These are phyloP conservation scores for Mimas tiliae DNA, from an alignment of 2,888 invertebrate genomes.

Conservation along the genomic window DNA sequence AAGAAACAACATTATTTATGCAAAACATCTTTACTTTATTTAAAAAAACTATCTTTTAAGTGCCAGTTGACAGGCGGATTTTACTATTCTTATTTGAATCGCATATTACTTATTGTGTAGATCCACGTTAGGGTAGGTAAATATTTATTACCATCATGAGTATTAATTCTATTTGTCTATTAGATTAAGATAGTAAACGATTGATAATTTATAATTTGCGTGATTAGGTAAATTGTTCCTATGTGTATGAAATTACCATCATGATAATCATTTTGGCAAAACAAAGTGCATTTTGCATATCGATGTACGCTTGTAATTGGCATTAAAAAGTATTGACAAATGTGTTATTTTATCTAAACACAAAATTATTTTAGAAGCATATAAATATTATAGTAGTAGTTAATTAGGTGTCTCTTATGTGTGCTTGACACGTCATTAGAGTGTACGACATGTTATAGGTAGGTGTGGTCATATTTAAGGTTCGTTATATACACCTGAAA, in stretches of 20 bases:
- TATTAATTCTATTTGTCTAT: conserved; percentile 1
- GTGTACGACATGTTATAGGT: too few relatives aligned
- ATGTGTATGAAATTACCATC: background rate
- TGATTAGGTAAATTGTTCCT: background rate
- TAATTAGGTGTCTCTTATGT: conserved; percentile 1
- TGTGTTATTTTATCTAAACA: background rate
- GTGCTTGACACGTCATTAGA: background rate
- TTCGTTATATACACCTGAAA: too few relatives aligned
- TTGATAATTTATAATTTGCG: background rate
- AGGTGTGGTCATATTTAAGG: too few relatives aligned
- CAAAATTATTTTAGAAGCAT: background rate
- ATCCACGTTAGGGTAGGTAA: background rate
- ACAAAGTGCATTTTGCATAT: background rate
- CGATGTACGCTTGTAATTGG: background rate
- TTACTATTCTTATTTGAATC: too few relatives aligned
- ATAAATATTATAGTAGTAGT: background rate
- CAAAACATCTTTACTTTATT: too few relatives aligned
- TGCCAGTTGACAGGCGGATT: too few relatives aligned
- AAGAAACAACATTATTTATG: too few relatives aligned
- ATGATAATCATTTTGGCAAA: background rate
- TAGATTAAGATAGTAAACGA: conserved; percentile 1
- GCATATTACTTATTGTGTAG: too few relatives aligned
- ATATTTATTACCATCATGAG: conserved; percentile 10
- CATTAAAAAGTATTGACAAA: background rate
- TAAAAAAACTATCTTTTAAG: too few relatives aligned